These are phyloP conservation scores for Lagopus leucura DNA, from an alignment of 2,113 vertebrate species.

Conservation along the genomic window DNA sequence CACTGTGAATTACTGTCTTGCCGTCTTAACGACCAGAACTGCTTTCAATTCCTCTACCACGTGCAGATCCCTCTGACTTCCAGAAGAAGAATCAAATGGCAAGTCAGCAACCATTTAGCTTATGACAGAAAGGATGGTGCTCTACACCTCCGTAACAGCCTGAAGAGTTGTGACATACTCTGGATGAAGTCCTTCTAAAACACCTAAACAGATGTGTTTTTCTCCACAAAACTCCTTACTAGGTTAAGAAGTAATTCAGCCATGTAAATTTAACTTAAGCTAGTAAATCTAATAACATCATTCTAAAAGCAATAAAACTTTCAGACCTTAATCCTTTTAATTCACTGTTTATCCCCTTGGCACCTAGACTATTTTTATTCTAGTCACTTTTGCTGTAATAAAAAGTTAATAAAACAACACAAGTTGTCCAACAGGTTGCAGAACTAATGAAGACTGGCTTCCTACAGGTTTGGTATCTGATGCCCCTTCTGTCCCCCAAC, in stretches of 20 bases:
- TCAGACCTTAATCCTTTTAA: constrained; percentile 62
- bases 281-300: constrained; percentile 63
- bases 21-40: not conserved
- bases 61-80: not conserved
- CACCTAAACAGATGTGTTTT: not conserved
- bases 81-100: not conserved
- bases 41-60: not conserved
- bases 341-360: constrained; percentile 67
- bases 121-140: not conserved
- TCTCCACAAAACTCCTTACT: constrained; percentile 24
- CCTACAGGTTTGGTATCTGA: not conserved
- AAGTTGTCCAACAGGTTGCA: not conserved
- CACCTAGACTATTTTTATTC: constrained; percentile 53
- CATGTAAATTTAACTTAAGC: constrained; percentile 53
- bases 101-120: not conserved
- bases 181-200: constrained; percentile 26
- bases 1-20: not conserved
- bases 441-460: constrained; percentile 20
- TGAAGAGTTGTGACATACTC: not conserved
- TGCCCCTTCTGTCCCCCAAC: not conserved
- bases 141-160: not conserved
- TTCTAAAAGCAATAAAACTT: constrained; percentile 58
- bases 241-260: constrained; percentile 47
- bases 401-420: not conserved
- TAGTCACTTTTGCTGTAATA: constrained; percentile 17